Evolutionary conservation across 1,140 invertebrate species (phyloP), one percentile per base, ranked within the genome.

Genomic region (Dufourea novaeangliae): DNA sequence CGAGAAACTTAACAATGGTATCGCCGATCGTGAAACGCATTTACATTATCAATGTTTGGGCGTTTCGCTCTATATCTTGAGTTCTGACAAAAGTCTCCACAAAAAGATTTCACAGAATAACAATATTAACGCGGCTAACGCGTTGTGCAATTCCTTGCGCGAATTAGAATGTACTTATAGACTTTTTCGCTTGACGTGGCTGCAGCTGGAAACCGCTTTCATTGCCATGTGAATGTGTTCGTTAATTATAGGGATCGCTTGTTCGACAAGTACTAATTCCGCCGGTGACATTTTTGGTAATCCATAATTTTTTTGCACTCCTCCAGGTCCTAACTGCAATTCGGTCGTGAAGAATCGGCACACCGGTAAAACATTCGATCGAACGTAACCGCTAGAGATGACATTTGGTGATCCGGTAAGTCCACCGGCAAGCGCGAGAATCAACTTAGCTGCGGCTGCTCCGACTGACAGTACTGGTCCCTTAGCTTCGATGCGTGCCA

Each of bases 321-420:
- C 91, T 7, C 79, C 75, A 0, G 56, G 67, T 1, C 90, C 90
- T 29, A 92, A 87, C 67, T 85, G 73, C 29, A 92, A 50, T 78
- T 89, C 77, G 34, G 25, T 88, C 0, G 88, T 75, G 67, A 90
- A 90, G 62, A 83, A 92, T 34, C 85, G 78, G 64, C 90, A 92
- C 11, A 84, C 39, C 14, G 90, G 89, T 2, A 91, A 50, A 27
- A 86, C 73, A 39, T 91, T 87, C 27, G 90, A 88, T 78, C 85
- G 80, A 1, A 90, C 86, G 66, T 85, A 91, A 29, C 88, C 90
- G 70, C 84, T 87, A 4, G 82, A 64, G 46, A 77, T 62, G 25
- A 86, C 69, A 61, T 83, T 84, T 0, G 79, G 67, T 32, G 78
- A 68, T 7, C 86, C 88, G 20, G 37, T 77, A 6, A 90, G 32